Conservation (phyloP, 1,140 invertebrate species). For the Drosophila littoralis region DNA sequence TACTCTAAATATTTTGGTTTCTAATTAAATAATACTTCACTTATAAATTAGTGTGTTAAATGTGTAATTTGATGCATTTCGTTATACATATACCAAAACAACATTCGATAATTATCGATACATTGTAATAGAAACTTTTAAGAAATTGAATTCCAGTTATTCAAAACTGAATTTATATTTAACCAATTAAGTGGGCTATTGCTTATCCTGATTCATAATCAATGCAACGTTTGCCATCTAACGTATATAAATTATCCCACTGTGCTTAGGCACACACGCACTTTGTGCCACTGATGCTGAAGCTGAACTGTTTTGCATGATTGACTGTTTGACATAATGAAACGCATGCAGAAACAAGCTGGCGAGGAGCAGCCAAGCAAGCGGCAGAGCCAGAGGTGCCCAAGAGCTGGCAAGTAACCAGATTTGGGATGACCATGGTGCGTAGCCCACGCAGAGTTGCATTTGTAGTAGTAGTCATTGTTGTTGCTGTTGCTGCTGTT, state of each 20-base stretch:
- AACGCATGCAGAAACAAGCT: slow-evolving; percentile 73
- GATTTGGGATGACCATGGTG: slow-evolving; percentile 52
- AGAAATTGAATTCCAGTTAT: no score
- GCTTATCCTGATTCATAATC: neutral
- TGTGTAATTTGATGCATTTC: no score
- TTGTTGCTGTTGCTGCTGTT: slow-evolving; percentile 38
- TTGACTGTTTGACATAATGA: slow-evolving; percentile 82
- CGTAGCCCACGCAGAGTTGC: slow-evolving; percentile 45
- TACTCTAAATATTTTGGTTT: no score
- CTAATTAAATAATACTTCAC: no score
- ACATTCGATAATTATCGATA: no score
- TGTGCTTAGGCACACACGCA: slow-evolving; percentile 21
- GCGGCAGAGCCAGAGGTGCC: neutral
- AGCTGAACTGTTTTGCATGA: slow-evolving; percentile 77
- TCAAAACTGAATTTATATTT: no score
- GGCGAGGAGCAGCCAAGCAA: slow-evolving; percentile 8
- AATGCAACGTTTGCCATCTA: neutral
- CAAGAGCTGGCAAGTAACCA: slow-evolving; percentile 70
- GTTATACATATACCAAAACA: no score
- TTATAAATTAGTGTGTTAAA: no score
- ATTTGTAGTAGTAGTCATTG: slow-evolving; percentile 37
- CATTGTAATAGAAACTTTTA: no score
- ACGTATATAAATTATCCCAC: slow-evolving; percentile 25
- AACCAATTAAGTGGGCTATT: no score
- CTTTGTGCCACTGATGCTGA: slow-evolving; percentile 62